Evolutionary conservation across 1,140 invertebrate species (phyloP).

Genomic region (Phymorhynchus buccinoides): DNA sequence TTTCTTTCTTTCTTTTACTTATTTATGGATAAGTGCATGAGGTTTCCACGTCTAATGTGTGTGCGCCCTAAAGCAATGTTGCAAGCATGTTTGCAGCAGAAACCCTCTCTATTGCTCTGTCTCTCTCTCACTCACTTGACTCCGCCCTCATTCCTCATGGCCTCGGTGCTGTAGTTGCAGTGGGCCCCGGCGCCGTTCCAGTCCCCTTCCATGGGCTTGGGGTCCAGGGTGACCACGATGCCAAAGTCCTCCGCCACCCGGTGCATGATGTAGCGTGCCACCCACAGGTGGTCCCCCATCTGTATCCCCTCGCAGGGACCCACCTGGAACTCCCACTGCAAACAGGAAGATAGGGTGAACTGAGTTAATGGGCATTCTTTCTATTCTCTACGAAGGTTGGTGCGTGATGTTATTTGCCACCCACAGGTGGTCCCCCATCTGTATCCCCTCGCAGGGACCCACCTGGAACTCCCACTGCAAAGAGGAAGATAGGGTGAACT

Average conservation of each 20-base stretch:
- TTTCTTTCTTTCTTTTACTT: too few relatives aligned
- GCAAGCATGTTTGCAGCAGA: too few relatives aligned
- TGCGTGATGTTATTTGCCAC: too few relatives aligned
- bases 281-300: slow-evolving; percentile 92
- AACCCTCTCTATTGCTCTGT: background rate
- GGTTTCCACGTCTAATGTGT: too few relatives aligned
- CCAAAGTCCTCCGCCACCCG: slow-evolving; percentile 93
- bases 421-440: too few relatives aligned
- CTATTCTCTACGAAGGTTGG: background rate
- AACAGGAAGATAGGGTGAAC: background rate
- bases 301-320: slow-evolving; percentile 77
- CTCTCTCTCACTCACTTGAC: slow-evolving; percentile 73
- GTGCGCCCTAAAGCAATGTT: too few relatives aligned
- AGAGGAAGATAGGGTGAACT: too few relatives aligned
- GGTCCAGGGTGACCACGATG: slow-evolving; percentile 88
- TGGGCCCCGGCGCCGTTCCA: slow-evolving; percentile 94
- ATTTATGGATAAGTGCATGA: too few relatives aligned
- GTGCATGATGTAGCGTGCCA: slow-evolving; percentile 86
- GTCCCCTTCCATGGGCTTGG: slow-evolving; percentile 88
- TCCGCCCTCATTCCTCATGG: slow-evolving; percentile 89
- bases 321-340: slow-evolving; percentile 76
- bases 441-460: too few relatives aligned
- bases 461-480: too few relatives aligned
- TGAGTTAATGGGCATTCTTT: too few relatives aligned
- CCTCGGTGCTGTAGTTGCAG: slow-evolving; percentile 91